Percentiles rank a stretch among this genome's conserved stretches.
Conservation (phyloP, 2,888 invertebrate genomes). For the Morpho helenor region DNA sequence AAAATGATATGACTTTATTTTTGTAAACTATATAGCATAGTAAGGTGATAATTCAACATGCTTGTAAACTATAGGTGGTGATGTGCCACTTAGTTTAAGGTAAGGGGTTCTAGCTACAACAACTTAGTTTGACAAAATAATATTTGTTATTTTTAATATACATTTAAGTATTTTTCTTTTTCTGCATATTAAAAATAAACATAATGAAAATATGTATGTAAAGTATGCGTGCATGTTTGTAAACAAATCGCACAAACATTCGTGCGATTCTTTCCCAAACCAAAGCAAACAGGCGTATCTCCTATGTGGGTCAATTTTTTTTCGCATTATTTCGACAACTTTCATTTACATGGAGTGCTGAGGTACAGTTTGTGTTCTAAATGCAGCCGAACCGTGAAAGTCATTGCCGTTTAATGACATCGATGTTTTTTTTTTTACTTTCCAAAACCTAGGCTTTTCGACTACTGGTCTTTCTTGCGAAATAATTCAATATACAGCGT, state of each 20-base stretch:
- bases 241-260: constrained; percentile 28
- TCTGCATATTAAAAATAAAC: too few relatives aligned
- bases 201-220: constrained; percentile 11
- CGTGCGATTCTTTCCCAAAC: constrained; percentile 13
- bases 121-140: too few relatives aligned
- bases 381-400: constrained; percentile 78
- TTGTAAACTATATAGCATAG: too few relatives aligned
- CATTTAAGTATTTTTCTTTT: too few relatives aligned
- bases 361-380: constrained; percentile 72
- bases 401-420: constrained; percentile 75
- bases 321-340: constrained; percentile 61
- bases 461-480: constrained; percentile 10
- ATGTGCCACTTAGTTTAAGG: too few relatives aligned
- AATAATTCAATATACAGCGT: not conserved
- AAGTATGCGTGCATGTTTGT: constrained; percentile 28
- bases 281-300: constrained; percentile 10
- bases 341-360: constrained; percentile 62
- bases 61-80: too few relatives aligned
- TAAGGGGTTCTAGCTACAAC: too few relatives aligned
- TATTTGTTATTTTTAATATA: too few relatives aligned
- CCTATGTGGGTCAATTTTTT: constrained; percentile 44
- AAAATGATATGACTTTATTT: too few relatives aligned
- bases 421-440: constrained; percentile 70
- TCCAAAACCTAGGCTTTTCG: constrained; percentile 44
- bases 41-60: too few relatives aligned